Percentiles rank a stretch among this genome's conserved stretches.
Evolutionary conservation across 2,113 vertebrate genomes (phyloP).

Genomic region (Talpa occidentalis): DNA sequence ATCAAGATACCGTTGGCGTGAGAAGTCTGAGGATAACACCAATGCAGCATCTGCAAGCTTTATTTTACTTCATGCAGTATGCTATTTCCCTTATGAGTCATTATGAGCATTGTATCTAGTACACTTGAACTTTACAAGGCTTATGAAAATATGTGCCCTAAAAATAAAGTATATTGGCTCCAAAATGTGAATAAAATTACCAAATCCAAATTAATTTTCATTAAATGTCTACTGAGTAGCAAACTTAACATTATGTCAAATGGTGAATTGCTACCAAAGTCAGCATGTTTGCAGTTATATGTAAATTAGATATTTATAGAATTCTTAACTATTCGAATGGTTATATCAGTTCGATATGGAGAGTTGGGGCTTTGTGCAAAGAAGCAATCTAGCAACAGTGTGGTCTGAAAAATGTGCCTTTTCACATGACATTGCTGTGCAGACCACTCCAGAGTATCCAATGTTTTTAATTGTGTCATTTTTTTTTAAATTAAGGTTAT

Average conservation of each 20-base stretch:
- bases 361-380: neutral
- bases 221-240: constrained; percentile 3
- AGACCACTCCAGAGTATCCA: neutral
- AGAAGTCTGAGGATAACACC: neutral
- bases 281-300: neutral
- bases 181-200: constrained; percentile 46
- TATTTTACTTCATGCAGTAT: neutral
- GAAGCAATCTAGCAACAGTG: neutral
- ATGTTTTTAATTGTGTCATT: too few relatives aligned
- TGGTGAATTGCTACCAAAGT: neutral
- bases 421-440: neutral
- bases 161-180: neutral
- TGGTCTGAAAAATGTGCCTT: neutral
- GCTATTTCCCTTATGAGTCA: neutral
- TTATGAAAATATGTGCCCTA: neutral
- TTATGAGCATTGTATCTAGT: neutral
- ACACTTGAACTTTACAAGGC: neutral
- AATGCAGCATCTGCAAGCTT: neutral
- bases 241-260: neutral
- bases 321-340: neutral
- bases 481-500: too few relatives aligned
- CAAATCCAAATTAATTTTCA: constrained; percentile 56
- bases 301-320: neutral
- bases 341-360: neutral
- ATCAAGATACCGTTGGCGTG: neutral